phyloP scores from a whole-genome alignment of 2,888 invertebrate species.

The Lochmaea crataegi region DNA sequence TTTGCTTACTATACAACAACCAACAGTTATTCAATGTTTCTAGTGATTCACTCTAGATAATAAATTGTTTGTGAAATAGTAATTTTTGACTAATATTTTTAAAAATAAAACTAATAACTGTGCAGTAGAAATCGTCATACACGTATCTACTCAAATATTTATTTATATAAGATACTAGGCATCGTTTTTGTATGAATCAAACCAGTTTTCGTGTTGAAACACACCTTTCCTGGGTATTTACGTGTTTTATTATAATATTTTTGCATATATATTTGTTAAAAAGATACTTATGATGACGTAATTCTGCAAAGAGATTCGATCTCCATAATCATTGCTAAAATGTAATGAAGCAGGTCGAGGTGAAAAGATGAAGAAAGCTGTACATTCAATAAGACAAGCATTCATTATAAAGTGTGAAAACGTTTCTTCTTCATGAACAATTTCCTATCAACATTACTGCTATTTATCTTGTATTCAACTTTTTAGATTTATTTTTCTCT shows the following conservation, averaged over 20 bases:
- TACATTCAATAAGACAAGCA: too few relatives aligned
- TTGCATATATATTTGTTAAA: neutral
- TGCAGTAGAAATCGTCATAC: neutral
- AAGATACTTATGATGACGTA: neutral
- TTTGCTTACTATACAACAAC: neutral
- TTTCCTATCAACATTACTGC: too few relatives aligned
- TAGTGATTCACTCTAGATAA: too few relatives aligned
- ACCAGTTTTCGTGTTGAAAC: slow-evolving; percentile 20
- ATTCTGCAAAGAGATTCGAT: neutral
- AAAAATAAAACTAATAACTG: neutral
- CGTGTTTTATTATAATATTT: neutral
- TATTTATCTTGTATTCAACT: too few relatives aligned
- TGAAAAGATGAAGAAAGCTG: too few relatives aligned
- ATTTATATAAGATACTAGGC: slow-evolving; percentile 5
- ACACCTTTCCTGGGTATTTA: slow-evolving; percentile 23
- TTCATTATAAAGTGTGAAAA: too few relatives aligned
- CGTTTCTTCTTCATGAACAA: too few relatives aligned
- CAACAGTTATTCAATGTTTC: neutral
- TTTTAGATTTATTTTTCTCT: too few relatives aligned
- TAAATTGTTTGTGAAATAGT: too few relatives aligned
- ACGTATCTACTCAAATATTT: neutral
- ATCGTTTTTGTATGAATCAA: slow-evolving; percentile 21
- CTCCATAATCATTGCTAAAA: too few relatives aligned
- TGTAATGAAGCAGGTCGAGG: too few relatives aligned
- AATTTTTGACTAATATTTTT: neutral